Base-by-base conservation (phyloP, 2,888 invertebrate genomes). In the Autographa pulchrina region DNA sequence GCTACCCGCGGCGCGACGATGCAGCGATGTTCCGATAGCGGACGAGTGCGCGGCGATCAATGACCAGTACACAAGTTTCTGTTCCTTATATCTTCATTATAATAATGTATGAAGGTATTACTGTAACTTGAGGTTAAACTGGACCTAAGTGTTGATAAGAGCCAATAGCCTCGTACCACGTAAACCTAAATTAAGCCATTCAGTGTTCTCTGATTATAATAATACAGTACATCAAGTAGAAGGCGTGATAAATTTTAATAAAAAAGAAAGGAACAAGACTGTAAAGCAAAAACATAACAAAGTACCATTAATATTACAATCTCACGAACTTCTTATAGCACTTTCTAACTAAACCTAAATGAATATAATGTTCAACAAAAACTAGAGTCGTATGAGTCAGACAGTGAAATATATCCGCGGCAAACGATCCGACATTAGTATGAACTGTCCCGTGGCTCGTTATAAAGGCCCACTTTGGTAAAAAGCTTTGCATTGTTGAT, bases 241-340 rank as follows among this genome's bases (percentile, higher is more conserved):
- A 48, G 18, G 32, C 65, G 25, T 72, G 66, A 77, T 75, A 48
- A 59, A 67, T 71, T 75, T 70, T 70, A 68, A 65, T 32, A 65
- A 79, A 13, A 75, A 67, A 75, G 56, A 62, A 56, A 32, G 58
- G 59, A 78, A 78, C 52, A 73, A 65, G 67, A 62, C 65, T 64
- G 35, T 65, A 64, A 76, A 65, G 48, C 58, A 16, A 59, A 68
- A 80, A 78, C 70, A 73, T 72, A 73, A 63, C 48, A 14, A 65
- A 60, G 70, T 68, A 18, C 74, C 77, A 73, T 78, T 78, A 80
- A 80, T 77, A 67, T 56, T 60, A 68, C 70, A 77, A 77, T 78
- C 78, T 78, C 78, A 80, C 80, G 80, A 77, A 80, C 72, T 75
- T 75, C 32, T 65, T 20, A 65, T 38, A 71, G 70, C 70, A 67